Conservation (phyloP, 2,113 vertebrate genomes). For the Benitochromis conjunctus region DNA sequence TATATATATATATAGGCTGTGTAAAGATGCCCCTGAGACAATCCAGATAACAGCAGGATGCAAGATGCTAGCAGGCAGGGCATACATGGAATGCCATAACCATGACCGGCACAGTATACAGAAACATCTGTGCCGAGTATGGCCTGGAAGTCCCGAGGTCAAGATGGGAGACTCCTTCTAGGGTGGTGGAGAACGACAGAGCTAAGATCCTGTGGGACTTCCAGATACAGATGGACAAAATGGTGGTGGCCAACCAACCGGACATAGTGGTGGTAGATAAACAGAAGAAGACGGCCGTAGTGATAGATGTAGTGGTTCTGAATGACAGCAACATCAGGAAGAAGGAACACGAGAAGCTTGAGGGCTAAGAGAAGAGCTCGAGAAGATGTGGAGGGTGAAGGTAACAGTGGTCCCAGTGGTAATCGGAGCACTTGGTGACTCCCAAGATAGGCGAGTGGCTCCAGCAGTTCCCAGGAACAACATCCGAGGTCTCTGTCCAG, state of each 20-base stretch:
- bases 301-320: rapidly evolving
- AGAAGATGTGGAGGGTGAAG: background rate
- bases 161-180: too few species aligned
- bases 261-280: too few species aligned
- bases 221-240: too few species aligned
- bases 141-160: too few species aligned
- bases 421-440: rapidly evolving
- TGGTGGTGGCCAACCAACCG: too few species aligned
- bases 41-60: background rate
- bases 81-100: too few species aligned
- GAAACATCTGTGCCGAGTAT: background rate
- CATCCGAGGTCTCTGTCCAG: rapidly evolving
- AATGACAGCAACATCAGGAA: too few species aligned
- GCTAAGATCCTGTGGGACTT: too few species aligned
- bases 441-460: background rate
- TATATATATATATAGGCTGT: too few species aligned
- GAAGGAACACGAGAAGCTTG: too few species aligned
- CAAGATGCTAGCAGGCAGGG: background rate
- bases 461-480: background rate
- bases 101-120: background rate
- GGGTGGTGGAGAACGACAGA: too few species aligned
- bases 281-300: too few species aligned
- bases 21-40: background rate
- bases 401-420: rapidly evolving
- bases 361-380: background rate